A percentile compares a stretch with the other conserved stretches of the same genome.
phyloP scores from a whole-genome alignment of 2,113 vertebrate genomes.

The Myxocyprinus asiaticus region DNA sequence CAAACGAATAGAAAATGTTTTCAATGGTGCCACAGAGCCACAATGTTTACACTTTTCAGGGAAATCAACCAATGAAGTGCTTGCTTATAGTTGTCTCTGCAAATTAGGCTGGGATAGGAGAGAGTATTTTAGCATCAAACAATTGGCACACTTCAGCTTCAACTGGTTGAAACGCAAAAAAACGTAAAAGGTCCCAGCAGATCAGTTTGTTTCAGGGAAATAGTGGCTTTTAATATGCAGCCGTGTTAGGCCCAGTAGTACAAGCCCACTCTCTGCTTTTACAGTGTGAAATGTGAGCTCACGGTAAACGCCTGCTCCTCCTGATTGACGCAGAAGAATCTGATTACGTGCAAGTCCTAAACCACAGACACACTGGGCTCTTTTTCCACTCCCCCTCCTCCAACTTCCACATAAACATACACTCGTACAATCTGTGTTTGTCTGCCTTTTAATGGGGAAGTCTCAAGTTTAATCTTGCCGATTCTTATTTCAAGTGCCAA shows the following conservation, averaged over 20 bases:
- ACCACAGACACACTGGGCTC: conserved; percentile 18
- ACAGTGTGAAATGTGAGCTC: conserved; percentile 49
- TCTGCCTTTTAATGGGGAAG: conserved; percentile 14
- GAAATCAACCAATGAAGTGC: too few species aligned
- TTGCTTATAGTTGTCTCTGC: too few species aligned
- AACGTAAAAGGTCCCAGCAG: not conserved
- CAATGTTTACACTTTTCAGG: too few species aligned
- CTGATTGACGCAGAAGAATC: conserved; percentile 51
- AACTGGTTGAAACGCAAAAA: conserved; percentile 19
- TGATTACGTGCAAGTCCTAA: conserved; percentile 45
- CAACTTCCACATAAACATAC: conserved; percentile 14
- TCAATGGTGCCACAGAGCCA: too few species aligned
- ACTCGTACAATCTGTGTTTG: conserved; percentile 5
- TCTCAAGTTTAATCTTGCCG: not conserved
- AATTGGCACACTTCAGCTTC: not conserved
- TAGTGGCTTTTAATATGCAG: not conserved
- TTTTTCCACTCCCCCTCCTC: conserved; percentile 5
- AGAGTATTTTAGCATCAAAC: too few species aligned
- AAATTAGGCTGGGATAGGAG: too few species aligned
- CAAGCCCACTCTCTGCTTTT: conserved; percentile 44
- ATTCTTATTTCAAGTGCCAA: conserved; percentile 4
- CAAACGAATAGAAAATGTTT: too few species aligned
- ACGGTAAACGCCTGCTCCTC: conserved; percentile 26
- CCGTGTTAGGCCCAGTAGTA: not conserved
- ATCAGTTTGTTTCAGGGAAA: not conserved